A percentile compares a stretch with the other conserved stretches of the same genome.
phyloP scores from a whole-genome alignment of 2,797 vertebrate species.

The Leptatherina wallacei region DNA sequence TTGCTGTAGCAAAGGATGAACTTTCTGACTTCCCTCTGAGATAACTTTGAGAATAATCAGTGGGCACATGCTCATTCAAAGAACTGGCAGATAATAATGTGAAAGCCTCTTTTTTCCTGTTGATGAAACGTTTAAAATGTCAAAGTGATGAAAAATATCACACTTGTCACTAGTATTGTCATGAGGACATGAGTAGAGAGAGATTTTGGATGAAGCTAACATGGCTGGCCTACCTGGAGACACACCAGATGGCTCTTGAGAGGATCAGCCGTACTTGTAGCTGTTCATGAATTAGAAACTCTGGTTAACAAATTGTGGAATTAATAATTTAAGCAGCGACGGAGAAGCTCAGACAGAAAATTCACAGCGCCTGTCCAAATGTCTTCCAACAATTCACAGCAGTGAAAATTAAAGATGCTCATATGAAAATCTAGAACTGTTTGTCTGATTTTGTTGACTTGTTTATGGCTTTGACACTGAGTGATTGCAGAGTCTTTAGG shows the following conservation, averaged over 20 bases:
- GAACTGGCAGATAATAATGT: neutral
- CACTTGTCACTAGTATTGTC: neutral
- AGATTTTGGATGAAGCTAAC: neutral
- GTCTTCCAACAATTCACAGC: neutral
- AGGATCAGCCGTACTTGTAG: neutral
- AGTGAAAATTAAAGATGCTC: neutral
- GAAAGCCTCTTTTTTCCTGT: neutral
- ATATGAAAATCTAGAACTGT: neutral
- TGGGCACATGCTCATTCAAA: neutral
- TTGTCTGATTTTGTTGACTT: neutral
- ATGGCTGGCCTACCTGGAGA: neutral
- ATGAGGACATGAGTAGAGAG: neutral
- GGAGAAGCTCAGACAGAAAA: neutral
- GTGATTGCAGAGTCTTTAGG: neutral
- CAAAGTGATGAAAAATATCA: neutral
- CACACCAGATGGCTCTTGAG: neutral
- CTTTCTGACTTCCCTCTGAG: neutral
- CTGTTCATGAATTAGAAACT: slow-evolving; percentile 2
- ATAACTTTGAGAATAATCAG: neutral
- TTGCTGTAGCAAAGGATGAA: neutral
- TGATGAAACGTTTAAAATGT: slow-evolving; percentile 2
- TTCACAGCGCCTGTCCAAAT: neutral
- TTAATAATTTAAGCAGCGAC: neutral
- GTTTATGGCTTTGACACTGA: neutral
- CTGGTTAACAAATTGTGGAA: slow-evolving; percentile 3